Evolutionary conservation across 2,888 invertebrate species (phyloP), one percentile per base, ranked within the genome.

Genomic region (Drosophila mimetica): DNA sequence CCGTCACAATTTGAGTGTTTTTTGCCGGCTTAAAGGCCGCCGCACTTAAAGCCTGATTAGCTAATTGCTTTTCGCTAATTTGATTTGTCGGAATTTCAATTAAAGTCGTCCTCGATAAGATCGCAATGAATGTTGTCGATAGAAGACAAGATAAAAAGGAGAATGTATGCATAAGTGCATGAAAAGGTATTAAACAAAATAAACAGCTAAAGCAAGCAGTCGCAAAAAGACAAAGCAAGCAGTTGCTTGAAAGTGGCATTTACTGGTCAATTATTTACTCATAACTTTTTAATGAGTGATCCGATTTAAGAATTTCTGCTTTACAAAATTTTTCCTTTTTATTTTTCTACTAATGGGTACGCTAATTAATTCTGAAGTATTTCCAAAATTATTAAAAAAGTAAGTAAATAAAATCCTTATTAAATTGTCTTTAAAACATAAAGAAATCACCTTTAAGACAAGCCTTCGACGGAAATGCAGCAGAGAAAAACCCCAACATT

Each of bases 41-140:
- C 41, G 25, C 46, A 59, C 74, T 83, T 77, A 55, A 72, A 65
- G 81, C 53, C 54, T 66, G 69, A 80, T 81, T 75, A 71, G 61
- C 81, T 75, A 77, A 72, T 86, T 71, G 61, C 61, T 39, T 60
- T 70, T 53, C 37, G 48, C 25, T 61, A 66, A 79, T 83, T 64
- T 60, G 58, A 72, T 59, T 70, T 63, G 65, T 20, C 22, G 30
- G 16, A 70, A 54, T 58, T 61, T 61, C 50, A 74, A 73, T 79
- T 81, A 42, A 75, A 71, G 39, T 22, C 36, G 13, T 6, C 18
- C 11, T 2, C 32, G 59, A 59, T 59, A 59, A 41, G 50, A 46
- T 34, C 50, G 25, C n/a, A 25, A 51, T 30, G 18, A 39, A 41
- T 37, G 39, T 20, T 25, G 9, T 20, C 28, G 28, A 51, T 66